Conservation (phyloP, 2,797 vertebrate genomes). For the Chloroceryle amazona region DNA sequence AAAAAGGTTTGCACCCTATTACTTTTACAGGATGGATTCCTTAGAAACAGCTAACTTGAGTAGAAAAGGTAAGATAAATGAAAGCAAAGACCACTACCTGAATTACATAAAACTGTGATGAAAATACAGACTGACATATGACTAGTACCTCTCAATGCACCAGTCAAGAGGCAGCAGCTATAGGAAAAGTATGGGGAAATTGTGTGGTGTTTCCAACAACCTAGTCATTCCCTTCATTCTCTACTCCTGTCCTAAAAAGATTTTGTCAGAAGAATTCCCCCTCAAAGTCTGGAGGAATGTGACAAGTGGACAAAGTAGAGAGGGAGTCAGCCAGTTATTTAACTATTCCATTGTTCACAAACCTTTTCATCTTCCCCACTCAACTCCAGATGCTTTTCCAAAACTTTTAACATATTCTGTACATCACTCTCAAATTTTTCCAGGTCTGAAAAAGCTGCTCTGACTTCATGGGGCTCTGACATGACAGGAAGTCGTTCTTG, state of each 20-base stretch:
- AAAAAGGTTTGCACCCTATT: background rate
- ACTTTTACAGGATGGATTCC: background rate
- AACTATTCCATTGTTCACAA: slow-evolving; percentile 6
- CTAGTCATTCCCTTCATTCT: background rate
- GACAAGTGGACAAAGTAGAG: fast-evolving
- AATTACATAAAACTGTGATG: background rate
- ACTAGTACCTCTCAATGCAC: background rate
- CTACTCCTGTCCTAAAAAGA: background rate
- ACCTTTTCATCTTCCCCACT: slow-evolving; percentile 90
- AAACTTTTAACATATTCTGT: slow-evolving; percentile 82
- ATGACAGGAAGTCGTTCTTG: slow-evolving; percentile 77
- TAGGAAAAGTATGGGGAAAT: background rate
- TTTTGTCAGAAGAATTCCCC: background rate
- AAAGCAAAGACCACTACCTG: background rate
- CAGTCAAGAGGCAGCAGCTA: background rate
- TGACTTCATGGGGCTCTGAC: slow-evolving; percentile 51
- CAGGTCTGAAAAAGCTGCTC: slow-evolving; percentile 59
- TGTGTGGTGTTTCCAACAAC: background rate
- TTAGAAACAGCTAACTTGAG: background rate
- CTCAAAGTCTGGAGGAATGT: background rate
- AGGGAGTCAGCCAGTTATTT: background rate
- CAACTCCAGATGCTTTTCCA: slow-evolving; percentile 85
- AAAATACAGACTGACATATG: background rate
- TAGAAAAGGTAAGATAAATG: background rate
- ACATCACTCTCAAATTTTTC: slow-evolving; percentile 87